Base-by-base conservation (phyloP, 2,888 invertebrate species). In the Drosophila subsilvestris region DNA sequence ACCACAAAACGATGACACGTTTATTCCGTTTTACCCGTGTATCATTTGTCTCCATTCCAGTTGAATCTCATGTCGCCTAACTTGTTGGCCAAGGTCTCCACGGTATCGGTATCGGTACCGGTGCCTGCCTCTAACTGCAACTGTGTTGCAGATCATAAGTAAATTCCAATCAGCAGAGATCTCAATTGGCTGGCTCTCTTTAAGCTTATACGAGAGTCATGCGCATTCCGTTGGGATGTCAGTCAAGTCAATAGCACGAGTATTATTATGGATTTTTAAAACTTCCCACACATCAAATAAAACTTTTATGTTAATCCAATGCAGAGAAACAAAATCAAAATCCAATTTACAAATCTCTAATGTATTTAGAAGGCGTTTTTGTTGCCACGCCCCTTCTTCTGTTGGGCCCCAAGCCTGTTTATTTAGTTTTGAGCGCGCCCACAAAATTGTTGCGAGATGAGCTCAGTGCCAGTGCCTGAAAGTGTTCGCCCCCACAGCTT, bases 371-470 rank as follows among this genome's bases (percentile, higher is more conserved):
- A 69, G 82, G 82, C 78, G 74, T 78, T 76, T 61, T 49, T n/a
- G n/a, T 27, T 27, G 59, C 43, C 59, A 50, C 55, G 55, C 61
- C 47, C 49, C 62, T 54, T 50, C 59, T 57, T 55, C n/a, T 25
- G 62, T 44, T 57, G 32, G 20, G 25, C 32, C 60, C 12, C 54
- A 56, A 51, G 57, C 32, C 27, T 56, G 45, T 50, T 47, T 47
- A 53, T 60, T 51, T 43, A 47, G 57, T 48, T 66, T 25, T 47
- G 67, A 74, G 50, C 81, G 76, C 80, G 65, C 82, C 81, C 75
- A 76, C 70, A 79, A 83, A 66, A 85, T 81, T 77, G 78, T 66
- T 85, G 55, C 59, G 80, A 86, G 86, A 86, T 85, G 84, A 85
- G 81, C 86, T 85, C 81, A 85, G 83, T 68, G 62, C 12, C 32